Evolutionary conservation across 1,140 invertebrate genomes (phyloP).

Genomic region (Bicyclus anynana): DNA sequence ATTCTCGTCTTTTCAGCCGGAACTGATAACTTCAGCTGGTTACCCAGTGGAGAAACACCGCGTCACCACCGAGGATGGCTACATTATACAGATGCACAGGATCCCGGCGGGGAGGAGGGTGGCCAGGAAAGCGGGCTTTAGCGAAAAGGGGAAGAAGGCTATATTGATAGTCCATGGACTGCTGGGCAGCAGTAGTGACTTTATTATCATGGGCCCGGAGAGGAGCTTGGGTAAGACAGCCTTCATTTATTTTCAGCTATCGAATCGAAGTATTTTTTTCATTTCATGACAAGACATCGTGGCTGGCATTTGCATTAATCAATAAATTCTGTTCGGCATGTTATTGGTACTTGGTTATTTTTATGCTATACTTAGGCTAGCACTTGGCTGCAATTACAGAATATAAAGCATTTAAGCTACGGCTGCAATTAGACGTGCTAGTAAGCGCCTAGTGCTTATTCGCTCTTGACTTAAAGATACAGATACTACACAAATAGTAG

Average conservation of each 20-base stretch:
- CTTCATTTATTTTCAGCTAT: not conserved
- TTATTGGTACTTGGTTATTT: too few species aligned
- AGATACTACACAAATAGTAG: too few species aligned
- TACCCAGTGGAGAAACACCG: constrained; percentile 82
- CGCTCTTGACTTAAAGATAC: too few species aligned
- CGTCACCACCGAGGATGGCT: constrained; percentile 84
- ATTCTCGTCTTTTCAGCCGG: constrained; percentile 44
- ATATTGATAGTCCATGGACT: constrained; percentile 87
- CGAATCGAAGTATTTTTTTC: too few species aligned
- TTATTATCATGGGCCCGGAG: constrained; percentile 81
- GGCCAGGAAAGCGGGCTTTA: constrained; percentile 45
- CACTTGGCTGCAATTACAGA: too few species aligned
- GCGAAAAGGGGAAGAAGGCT: constrained; percentile 69
- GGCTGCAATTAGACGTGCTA: too few species aligned
- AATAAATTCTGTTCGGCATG: too few species aligned
- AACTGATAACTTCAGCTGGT: constrained; percentile 72
- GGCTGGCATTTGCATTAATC: too few species aligned
- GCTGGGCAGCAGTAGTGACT: constrained; percentile 82
- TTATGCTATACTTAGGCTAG: too few species aligned
- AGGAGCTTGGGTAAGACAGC: constrained; percentile 78
- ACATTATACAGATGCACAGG: constrained; percentile 83
- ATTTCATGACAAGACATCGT: too few species aligned
- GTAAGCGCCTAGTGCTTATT: too few species aligned
- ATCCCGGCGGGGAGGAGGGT: constrained; percentile 71
- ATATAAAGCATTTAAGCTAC: too few species aligned